These are phyloP conservation scores for Clamator glandarius DNA, from an alignment of 2,797 vertebrate genomes.

Conservation along the genomic window DNA sequence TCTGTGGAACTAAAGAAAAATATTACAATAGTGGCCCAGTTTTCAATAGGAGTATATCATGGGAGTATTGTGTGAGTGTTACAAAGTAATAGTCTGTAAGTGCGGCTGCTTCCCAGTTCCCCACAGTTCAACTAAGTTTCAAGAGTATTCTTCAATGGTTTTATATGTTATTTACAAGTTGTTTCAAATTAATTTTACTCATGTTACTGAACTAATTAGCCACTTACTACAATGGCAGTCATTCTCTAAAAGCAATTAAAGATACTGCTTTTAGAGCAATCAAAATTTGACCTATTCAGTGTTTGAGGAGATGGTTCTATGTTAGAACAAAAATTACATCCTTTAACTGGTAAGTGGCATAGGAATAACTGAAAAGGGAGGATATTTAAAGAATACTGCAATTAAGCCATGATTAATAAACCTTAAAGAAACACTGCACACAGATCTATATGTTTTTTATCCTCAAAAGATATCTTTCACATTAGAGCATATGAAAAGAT, in stretches of 20 bases:
- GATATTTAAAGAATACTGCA: background rate
- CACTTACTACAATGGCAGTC: background rate
- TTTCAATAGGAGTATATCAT: background rate
- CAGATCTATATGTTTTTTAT: background rate
- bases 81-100: background rate
- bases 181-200: background rate
- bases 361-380: background rate
- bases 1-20: background rate
- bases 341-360: background rate
- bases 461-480: background rate
- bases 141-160: background rate
- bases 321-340: background rate
- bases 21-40: background rate
- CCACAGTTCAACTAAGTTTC: background rate
- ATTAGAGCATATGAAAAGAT: background rate
- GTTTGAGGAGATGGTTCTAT: background rate
- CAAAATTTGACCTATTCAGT: background rate
- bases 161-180: background rate
- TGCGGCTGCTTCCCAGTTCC: background rate
- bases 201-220: background rate
- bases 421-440: background rate
- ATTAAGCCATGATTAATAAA: background rate
- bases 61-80: background rate
- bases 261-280: background rate
- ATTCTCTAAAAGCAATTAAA: background rate